These are phyloP conservation scores for Dromaius novaehollandiae DNA, from an alignment of 2,113 vertebrate genomes.

Conservation along the genomic window DNA sequence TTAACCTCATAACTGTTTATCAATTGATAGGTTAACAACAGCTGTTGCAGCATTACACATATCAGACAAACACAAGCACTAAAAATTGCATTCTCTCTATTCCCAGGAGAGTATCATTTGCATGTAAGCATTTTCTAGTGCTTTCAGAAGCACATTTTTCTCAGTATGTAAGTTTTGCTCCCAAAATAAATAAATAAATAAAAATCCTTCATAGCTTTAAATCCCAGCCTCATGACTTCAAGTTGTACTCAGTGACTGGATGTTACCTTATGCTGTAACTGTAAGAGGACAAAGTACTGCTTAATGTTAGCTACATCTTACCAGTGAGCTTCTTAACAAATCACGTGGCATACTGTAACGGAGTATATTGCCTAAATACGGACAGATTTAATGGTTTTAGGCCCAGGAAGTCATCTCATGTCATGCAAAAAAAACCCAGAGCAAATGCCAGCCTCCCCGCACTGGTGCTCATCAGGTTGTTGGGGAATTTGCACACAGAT, in stretches of 20 bases:
- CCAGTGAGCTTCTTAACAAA: neutral
- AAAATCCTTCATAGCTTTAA: neutral
- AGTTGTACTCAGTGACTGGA: neutral
- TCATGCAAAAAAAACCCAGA: too few species aligned
- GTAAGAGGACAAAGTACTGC: neutral
- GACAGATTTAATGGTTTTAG: neutral
- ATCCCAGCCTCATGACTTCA: neutral
- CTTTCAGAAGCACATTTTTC: neutral
- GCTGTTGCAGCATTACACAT: fast-evolving
- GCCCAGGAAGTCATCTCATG: neutral
- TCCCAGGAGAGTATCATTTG: neutral
- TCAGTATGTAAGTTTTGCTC: neutral
- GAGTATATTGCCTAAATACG: neutral
- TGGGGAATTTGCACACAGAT: fast-evolving
- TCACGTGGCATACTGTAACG: neutral
- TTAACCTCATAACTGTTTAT: neutral
- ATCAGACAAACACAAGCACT: neutral
- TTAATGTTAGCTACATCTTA: neutral
- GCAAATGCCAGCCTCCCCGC: fast-evolving
- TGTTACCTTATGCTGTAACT: neutral
- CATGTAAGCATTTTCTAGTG: neutral
- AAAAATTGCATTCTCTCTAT: neutral
- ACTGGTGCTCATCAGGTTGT: neutral
- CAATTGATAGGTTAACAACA: neutral
- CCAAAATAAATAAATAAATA: neutral